phyloP scores from a whole-genome alignment of 1,140 invertebrate species.

The Hetaerina americana region DNA sequence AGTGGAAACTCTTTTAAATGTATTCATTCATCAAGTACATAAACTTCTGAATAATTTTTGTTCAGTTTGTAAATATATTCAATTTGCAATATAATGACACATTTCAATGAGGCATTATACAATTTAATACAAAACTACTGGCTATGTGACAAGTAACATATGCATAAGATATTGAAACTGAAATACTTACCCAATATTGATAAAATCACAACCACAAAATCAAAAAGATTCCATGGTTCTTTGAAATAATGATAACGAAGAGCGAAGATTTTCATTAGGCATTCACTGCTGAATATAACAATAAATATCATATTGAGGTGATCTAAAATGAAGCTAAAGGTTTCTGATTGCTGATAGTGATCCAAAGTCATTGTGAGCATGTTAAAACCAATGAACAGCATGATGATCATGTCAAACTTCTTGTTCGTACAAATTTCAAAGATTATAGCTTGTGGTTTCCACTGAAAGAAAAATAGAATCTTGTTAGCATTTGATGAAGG shows the following conservation, averaged over 20 bases:
- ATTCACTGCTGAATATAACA: slow-evolving; percentile 94
- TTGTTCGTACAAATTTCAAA: slow-evolving; percentile 96
- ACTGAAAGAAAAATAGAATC: slow-evolving; percentile 48
- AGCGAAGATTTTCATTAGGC: slow-evolving; percentile 93
- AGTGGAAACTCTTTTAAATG: too few species aligned
- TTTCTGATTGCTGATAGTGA: slow-evolving; percentile 77
- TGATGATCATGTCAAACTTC: slow-evolving; percentile 99
- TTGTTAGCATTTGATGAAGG: slow-evolving; percentile 7
- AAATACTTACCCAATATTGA: slow-evolving; percentile 80
- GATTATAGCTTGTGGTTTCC: slow-evolving; percentile 86
- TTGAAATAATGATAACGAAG: slow-evolving; percentile 96
- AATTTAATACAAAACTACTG: too few species aligned
- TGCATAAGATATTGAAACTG: too few species aligned
- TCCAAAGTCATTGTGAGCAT: slow-evolving; percentile 98
- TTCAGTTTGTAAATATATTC: neutral
- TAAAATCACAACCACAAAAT: slow-evolving; percentile 96
- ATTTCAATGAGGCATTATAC: too few species aligned
- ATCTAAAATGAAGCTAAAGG: slow-evolving; percentile 71
- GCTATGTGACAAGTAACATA: too few species aligned
- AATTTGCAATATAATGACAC: neutral
- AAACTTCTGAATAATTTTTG: neutral
- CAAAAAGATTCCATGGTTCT: slow-evolving; percentile 98
- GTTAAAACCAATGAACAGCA: slow-evolving; percentile 97
- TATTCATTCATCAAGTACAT: too few species aligned
- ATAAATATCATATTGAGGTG: slow-evolving; percentile 95